Evolutionary conservation across 2,888 invertebrate genomes (phyloP).

Genomic region (Dasysyrphus albostriatus): DNA sequence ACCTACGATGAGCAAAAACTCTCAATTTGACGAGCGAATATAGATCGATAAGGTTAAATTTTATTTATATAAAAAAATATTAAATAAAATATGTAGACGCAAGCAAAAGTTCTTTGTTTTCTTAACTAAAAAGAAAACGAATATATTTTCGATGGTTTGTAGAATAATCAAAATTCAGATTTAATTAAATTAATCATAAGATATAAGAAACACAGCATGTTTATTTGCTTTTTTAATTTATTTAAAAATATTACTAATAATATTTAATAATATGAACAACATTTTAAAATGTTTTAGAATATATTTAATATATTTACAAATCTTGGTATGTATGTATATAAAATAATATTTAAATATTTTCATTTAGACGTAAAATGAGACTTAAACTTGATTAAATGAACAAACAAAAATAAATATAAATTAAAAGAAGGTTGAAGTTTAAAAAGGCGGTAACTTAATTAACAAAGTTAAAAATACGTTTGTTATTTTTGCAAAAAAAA

Average conservation of each 20-base stretch:
- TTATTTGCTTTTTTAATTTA: background rate
- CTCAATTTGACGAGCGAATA: constrained; percentile 69
- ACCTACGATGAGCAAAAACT: constrained; percentile 64
- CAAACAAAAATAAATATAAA: too few relatives aligned
- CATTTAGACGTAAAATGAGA: too few relatives aligned
- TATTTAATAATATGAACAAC: background rate
- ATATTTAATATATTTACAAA: too few relatives aligned
- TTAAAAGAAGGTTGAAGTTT: too few relatives aligned
- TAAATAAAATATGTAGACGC: constrained; percentile 27
- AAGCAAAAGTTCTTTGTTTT: constrained; percentile 27
- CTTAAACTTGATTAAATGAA: too few relatives aligned
- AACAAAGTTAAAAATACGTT: too few relatives aligned
- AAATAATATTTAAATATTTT: too few relatives aligned
- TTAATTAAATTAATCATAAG: background rate
- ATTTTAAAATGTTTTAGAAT: too few relatives aligned
- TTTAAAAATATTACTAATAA: background rate
- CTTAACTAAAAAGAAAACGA: constrained; percentile 27
- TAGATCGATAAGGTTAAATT: constrained; percentile 35
- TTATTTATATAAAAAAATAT: background rate
- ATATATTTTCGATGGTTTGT: constrained; percentile 50
- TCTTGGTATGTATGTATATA: too few relatives aligned
- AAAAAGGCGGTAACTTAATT: too few relatives aligned
- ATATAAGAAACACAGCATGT: constrained; percentile 38
- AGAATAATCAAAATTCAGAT: constrained; percentile 15
- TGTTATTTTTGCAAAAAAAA: too few relatives aligned